These are phyloP conservation scores for Stylophora pistillata DNA, from an alignment of 64 coral and sea anemone species.

Conservation along the genomic window DNA sequence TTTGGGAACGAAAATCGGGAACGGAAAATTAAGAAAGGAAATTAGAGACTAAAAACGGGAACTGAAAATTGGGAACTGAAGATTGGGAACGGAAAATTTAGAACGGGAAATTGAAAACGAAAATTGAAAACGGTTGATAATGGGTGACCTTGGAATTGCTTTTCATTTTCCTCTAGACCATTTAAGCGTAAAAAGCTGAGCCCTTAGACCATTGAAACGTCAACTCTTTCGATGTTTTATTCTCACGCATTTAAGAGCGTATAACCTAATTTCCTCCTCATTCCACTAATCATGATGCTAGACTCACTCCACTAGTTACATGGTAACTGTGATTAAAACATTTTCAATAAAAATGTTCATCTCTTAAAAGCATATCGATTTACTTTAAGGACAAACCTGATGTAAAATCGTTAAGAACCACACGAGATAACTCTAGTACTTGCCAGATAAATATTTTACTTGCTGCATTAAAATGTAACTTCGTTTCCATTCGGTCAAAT, in stretches of 20 bases:
- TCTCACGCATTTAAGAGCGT: not conserved
- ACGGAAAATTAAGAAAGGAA: too few relatives aligned
- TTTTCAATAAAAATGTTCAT: constrained; percentile 3
- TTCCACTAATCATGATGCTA: not conserved
- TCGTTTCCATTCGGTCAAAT: not conserved
- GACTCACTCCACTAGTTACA: constrained; percentile 18
- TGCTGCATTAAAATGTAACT: not conserved
- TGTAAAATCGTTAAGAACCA: not conserved
- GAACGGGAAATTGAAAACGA: too few relatives aligned
- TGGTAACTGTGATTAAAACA: constrained; percentile 9
- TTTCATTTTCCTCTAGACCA: too few relatives aligned
- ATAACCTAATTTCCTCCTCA: constrained; percentile 5
- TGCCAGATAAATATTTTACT: not conserved
- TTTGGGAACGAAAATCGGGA: too few relatives aligned
- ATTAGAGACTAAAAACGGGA: too few relatives aligned
- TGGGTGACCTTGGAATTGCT: too few relatives aligned
- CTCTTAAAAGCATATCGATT: not conserved
- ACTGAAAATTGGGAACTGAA: too few relatives aligned
- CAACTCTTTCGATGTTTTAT: constrained; percentile 12
- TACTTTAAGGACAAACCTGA: not conserved
- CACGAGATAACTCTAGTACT: not conserved
- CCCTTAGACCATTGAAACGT: not conserved
- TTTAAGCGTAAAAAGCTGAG: too few relatives aligned
- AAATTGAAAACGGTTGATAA: too few relatives aligned
- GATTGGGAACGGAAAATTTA: too few relatives aligned